phyloP scores from a whole-genome alignment of 2,888 invertebrate genomes.

The Lamproptera curius region DNA sequence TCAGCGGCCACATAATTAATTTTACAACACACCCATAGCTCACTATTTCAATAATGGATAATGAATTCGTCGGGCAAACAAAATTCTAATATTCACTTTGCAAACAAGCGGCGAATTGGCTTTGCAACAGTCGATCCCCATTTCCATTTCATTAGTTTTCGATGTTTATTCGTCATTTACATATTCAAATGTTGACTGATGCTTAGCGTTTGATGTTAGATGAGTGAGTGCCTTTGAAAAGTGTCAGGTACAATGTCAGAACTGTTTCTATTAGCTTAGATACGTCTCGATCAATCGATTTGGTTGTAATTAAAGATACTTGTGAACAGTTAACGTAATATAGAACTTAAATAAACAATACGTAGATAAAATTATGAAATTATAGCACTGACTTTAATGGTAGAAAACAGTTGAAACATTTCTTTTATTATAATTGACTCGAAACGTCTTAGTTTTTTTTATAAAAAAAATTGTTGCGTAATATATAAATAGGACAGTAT shows the following conservation, averaged over 20 bases:
- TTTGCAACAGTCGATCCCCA: slow-evolving; percentile 16
- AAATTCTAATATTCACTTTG: slow-evolving; percentile 15
- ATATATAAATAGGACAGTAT: too few relatives aligned
- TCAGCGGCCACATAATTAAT: not conserved
- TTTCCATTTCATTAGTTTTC: slow-evolving; percentile 21
- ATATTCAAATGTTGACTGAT: slow-evolving; percentile 21
- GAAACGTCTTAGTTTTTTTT: too few relatives aligned
- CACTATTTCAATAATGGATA: slow-evolving; percentile 1
- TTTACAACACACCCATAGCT: not conserved
- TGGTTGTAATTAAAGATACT: too few relatives aligned
- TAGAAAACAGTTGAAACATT: too few relatives aligned
- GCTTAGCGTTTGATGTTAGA: slow-evolving; percentile 13
- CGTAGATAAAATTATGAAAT: too few relatives aligned
- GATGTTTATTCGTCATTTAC: slow-evolving; percentile 17
- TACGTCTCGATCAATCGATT: not conserved
- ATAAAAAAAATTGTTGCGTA: too few relatives aligned
- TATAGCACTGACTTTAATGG: too few relatives aligned
- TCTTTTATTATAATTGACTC: too few relatives aligned
- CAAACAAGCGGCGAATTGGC: slow-evolving; percentile 17
- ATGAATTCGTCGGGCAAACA: slow-evolving; percentile 17
- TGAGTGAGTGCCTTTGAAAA: slow-evolving; percentile 12
- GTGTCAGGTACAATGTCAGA: not conserved
- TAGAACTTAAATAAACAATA: too few relatives aligned
- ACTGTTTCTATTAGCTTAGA: not conserved
- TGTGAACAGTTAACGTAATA: too few relatives aligned